Percentiles rank a stretch among this genome's conserved stretches.
These are phyloP conservation scores for Peromyscus nudipes DNA, from an alignment of 2,797 vertebrate genomes.

Conservation along the genomic window DNA sequence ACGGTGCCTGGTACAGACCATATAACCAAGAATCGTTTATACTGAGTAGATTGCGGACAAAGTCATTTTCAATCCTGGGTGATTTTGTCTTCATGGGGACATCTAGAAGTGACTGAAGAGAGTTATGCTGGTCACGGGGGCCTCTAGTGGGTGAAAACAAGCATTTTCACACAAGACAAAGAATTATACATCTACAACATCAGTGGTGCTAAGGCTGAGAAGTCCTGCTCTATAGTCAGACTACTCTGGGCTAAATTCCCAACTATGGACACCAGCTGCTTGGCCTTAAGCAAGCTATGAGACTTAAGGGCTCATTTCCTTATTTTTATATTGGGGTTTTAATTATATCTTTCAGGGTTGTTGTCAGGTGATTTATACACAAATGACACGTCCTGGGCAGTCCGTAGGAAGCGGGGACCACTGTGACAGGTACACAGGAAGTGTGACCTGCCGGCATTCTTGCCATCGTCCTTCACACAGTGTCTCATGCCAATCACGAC, in stretches of 20 bases:
- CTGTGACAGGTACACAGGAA: neutral
- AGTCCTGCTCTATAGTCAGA: neutral
- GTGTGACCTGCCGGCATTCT: neutral
- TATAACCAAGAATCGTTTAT: neutral
- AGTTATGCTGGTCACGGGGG: neutral
- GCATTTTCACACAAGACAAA: neutral
- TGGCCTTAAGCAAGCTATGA: neutral
- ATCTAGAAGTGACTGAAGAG: neutral
- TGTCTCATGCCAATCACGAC: neutral
- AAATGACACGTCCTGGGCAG: neutral
- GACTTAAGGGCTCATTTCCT: slow-evolving; percentile 30
- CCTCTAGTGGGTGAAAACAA: neutral
- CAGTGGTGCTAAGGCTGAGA: neutral
- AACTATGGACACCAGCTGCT: neutral
- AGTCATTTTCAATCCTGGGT: neutral
- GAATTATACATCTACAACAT: neutral
- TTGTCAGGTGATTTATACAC: neutral
- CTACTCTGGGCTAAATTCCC: neutral
- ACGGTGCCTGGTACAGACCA: neutral
- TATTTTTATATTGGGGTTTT: neutral
- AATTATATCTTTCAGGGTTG: neutral
- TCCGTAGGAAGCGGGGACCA: neutral
- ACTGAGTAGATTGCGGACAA: slow-evolving; percentile 14
- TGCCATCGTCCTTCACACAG: neutral
- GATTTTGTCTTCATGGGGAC: neutral